A percentile compares a stretch with the other conserved stretches of the same genome.
Evolutionary conservation across 2,888 invertebrate genomes (phyloP).

Genomic region (Azorinus chamasolen): DNA sequence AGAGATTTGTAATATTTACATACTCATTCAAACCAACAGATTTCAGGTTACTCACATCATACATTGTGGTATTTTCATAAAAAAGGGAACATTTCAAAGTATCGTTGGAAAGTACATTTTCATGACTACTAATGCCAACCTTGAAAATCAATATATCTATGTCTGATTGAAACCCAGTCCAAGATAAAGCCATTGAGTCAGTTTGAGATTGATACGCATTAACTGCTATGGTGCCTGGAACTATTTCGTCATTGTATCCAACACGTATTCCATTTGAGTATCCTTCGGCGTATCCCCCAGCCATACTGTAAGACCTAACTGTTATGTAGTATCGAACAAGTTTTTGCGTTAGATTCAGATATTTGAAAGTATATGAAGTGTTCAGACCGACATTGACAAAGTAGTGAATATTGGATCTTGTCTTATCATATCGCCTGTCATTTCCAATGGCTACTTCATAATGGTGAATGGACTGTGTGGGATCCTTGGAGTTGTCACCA

Average conservation of each 20-base stretch:
- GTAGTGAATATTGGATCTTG: slow-evolving; percentile 71
- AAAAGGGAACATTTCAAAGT: slow-evolving; percentile 45
- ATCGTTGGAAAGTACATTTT: slow-evolving; percentile 34
- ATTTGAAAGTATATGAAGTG: slow-evolving; percentile 66
- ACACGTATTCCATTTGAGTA: slow-evolving; percentile 75
- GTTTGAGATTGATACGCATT: slow-evolving; percentile 47
- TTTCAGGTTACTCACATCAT: slow-evolving; percentile 39
- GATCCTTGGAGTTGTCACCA: slow-evolving; percentile 64
- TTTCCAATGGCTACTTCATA: slow-evolving; percentile 79
- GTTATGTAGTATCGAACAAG: slow-evolving; percentile 74
- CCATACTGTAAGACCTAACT: slow-evolving; percentile 73
- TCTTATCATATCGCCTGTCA: slow-evolving; percentile 70
- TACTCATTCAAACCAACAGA: slow-evolving; percentile 61
- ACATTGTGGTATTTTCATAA: slow-evolving; percentile 27
- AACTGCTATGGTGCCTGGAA: slow-evolving; percentile 51
- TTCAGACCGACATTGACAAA: slow-evolving; percentile 76
- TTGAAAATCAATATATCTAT: slow-evolving; percentile 63
- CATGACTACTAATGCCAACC: slow-evolving; percentile 58
- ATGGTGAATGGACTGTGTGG: slow-evolving; percentile 66
- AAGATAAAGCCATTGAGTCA: slow-evolving; percentile 54
- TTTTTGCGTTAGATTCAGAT: slow-evolving; percentile 70
- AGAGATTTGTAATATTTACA: slow-evolving; percentile 33
- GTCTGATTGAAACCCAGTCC: slow-evolving; percentile 68
- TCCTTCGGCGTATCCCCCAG: slow-evolving; percentile 73
- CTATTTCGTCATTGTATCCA: slow-evolving; percentile 63